phyloP scores from a whole-genome alignment of 2,888 invertebrate genomes.

The Pseudolycoriella hygida region DNA sequence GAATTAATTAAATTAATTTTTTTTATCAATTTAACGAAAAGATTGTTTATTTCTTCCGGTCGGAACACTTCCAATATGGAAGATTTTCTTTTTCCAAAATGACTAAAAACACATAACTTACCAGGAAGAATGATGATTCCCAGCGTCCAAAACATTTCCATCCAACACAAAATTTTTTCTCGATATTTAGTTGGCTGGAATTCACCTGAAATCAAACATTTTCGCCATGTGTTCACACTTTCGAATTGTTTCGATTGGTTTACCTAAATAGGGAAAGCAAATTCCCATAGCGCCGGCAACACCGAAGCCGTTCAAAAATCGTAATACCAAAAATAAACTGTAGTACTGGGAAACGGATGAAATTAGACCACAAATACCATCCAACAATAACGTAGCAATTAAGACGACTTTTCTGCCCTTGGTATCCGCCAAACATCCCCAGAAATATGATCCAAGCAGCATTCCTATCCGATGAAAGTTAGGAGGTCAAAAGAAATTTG shows the following conservation, averaged over 20 bases:
- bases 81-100: too few species aligned
- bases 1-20: too few species aligned
- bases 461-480: constrained; percentile 42
- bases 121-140: constrained; percentile 58
- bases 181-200: constrained; percentile 64
- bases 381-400: constrained; percentile 52
- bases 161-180: constrained; percentile 66
- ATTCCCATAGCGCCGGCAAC: constrained; percentile 71
- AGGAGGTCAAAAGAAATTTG: neutral
- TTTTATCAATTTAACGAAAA: too few species aligned
- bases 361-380: constrained; percentile 50
- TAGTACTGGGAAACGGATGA: constrained; percentile 60
- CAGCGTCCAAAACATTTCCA: constrained; percentile 72
- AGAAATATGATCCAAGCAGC: constrained; percentile 68
- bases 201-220: constrained; percentile 30
- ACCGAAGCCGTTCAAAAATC: constrained; percentile 62
- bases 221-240: too few species aligned
- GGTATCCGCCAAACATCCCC: constrained; percentile 70
- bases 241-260: too few species aligned
- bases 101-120: too few species aligned
- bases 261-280: constrained; percentile 56
- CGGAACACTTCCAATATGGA: too few species aligned
- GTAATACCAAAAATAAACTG: constrained; percentile 49
- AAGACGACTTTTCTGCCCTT: constrained; percentile 60
- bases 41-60: too few species aligned